A percentile compares a stretch with the other conserved stretches of the same genome.
phyloP scores from a whole-genome alignment of 1,140 invertebrate species.

The Drosophila obscura region DNA sequence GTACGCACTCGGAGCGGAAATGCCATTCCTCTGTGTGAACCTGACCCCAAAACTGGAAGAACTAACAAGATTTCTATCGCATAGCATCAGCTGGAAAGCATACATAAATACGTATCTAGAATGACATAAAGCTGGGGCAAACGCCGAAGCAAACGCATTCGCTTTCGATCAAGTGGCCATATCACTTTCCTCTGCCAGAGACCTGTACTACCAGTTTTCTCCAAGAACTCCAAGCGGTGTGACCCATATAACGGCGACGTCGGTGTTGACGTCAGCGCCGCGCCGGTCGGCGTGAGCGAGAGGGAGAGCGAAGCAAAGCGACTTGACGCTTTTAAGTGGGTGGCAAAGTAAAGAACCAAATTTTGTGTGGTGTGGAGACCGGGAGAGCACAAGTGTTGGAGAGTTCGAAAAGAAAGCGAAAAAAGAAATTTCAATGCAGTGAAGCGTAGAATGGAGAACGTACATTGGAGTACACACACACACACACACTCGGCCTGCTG shows the following conservation, averaged over 20 bases:
- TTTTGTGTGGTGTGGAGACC: conserved; percentile 3
- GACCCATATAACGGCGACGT: conserved; percentile 62
- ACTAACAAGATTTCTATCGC: conserved; percentile 18
- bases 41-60: conserved; percentile 56
- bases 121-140: background rate
- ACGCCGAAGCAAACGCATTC: conserved; percentile 53
- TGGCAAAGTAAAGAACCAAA: conserved; percentile 13
- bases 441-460: conserved; percentile 75
- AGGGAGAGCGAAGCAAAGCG: conserved; percentile 17
- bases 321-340: conserved; percentile 5
- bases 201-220: conserved; percentile 76
- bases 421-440: conserved; percentile 80
- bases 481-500: conserved; percentile 36
- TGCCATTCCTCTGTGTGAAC: conserved; percentile 55
- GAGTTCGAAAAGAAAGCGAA: conserved; percentile 80
- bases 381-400: conserved; percentile 49
- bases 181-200: conserved; percentile 69
- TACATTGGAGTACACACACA: conserved; percentile 36
- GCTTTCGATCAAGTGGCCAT: conserved; percentile 76
- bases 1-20: conserved; percentile 15
- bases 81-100: background rate
- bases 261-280: conserved; percentile 23
- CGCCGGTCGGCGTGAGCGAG: conserved; percentile 4
- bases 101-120: background rate
- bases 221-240: conserved; percentile 69